A percentile compares a stretch with the other conserved stretches of the same genome.
Conservation (phyloP, 2,888 invertebrate species). For the Hyles lineata region DNA sequence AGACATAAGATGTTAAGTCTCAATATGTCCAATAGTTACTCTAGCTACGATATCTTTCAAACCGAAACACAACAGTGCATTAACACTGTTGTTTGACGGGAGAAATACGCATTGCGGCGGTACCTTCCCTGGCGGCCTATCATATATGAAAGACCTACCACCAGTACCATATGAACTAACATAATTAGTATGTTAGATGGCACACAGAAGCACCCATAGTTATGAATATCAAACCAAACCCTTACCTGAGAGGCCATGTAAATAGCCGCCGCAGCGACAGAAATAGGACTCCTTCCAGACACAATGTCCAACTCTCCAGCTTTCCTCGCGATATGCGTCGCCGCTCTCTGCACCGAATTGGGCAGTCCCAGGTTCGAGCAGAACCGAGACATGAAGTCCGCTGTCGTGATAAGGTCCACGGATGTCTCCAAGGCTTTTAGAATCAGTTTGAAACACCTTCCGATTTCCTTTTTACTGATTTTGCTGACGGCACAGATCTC, state of each 20-base stretch:
- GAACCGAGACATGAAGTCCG: constrained; percentile 99
- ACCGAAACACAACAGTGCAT: no score
- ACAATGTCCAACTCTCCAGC: constrained; percentile 99
- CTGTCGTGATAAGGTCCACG: constrained; percentile 98
- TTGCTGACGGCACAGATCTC: constrained; percentile 99
- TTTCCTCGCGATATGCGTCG: constrained; percentile 97
- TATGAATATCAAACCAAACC: no score
- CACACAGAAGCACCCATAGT: no score
- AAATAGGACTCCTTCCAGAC: constrained; percentile 98
- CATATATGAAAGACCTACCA: no score
- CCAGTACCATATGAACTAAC: no score
- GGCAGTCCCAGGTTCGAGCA: constrained; percentile 97
- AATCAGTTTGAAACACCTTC: constrained; percentile 98
- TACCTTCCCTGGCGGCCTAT: no score
- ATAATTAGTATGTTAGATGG: no score
- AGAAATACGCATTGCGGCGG: no score
- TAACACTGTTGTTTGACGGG: no score
- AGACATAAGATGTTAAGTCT: no score
- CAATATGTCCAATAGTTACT: no score
- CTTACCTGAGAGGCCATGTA: constrained; percentile 98
- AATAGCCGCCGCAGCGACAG: constrained; percentile 99
- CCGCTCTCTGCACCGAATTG: constrained; percentile 95
- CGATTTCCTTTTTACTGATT: constrained; percentile 99
- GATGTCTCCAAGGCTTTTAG: constrained; percentile 98
- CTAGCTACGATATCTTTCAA: no score